These are phyloP conservation scores for Darevskia mixta DNA, from an alignment of 2,797 vertebrate genomes.

Conservation along the genomic window DNA sequence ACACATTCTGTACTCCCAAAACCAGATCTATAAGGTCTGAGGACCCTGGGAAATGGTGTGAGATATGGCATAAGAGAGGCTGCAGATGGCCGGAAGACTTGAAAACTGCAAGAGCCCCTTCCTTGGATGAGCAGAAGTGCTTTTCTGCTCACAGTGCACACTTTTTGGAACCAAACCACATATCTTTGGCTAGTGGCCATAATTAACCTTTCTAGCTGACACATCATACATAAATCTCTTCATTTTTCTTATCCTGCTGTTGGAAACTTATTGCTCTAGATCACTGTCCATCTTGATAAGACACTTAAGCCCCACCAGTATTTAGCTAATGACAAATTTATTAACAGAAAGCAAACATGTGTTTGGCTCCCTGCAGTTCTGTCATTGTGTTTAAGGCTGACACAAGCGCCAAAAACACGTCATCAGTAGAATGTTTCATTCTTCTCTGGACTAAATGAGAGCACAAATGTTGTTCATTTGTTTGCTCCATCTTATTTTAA, in stretches of 20 bases:
- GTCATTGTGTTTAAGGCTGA: not conserved
- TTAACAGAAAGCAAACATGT: not conserved
- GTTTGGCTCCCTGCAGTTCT: no score
- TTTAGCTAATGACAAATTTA: not conserved
- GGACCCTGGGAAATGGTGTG: not conserved
- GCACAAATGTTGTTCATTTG: not conserved
- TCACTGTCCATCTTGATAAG: constrained; percentile 6
- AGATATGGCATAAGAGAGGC: not conserved
- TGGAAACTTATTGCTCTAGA: constrained; percentile 6
- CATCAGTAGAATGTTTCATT: not conserved
- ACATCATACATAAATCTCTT: not conserved
- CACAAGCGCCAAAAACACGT: not conserved
- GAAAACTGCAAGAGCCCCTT: no score
- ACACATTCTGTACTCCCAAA: not conserved
- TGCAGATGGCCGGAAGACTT: not conserved
- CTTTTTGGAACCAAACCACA: no score
- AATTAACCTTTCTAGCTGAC: no score
- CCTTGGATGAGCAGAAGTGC: no score
- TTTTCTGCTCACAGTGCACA: no score
- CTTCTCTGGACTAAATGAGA: not conserved
- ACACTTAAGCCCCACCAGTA: not conserved
- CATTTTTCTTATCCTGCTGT: not conserved
- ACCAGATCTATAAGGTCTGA: not conserved
- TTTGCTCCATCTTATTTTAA: not conserved
- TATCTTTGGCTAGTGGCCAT: no score